Base-by-base conservation (phyloP, 1,140 invertebrate genomes). In the Parasteatoda tepidariorum region DNA sequence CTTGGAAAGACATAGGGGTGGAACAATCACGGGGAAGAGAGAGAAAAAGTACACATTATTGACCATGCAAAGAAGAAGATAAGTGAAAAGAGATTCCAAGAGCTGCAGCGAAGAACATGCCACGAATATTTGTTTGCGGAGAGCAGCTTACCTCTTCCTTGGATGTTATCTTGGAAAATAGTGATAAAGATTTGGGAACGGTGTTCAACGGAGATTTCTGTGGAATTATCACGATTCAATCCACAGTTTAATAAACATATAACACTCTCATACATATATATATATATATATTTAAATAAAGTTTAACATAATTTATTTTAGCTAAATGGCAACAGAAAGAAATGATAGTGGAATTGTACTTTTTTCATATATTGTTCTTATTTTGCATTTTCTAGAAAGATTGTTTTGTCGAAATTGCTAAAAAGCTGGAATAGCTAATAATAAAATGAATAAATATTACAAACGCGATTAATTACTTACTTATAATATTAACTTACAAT, bases 81-180 rank as follows among this genome's bases (percentile, higher is more conserved):
- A 41, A 41, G 13, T 48, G 38, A 48, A 13, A 13, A 9, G 1
- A 13, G 38, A 48, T 48, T 18, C 1, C 9, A 22, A 34, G 24
- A 67, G 76, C 62, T 68, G 62, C 59, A 64, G 74, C 15, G n/a
- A n/a, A n/a, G 38, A 13, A 41, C 78, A 82, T 82, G 79, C 79
- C 55, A 62, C 68, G 26, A 66, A 15, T 18, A 30, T 13, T 22
- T 62, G 64, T 18, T 57, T 74, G 15, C 11, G n/a, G 26, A 64
- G 79, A 28, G 54, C 68, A 62, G 66, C 79, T 82, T 82, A 82
- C 79, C 79, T 82, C 79, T 7, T 70, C 79, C 48, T 73, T 73
- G 79, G 7, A 48, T 24, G 41, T 22, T 13, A 41, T 54, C 67
- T 82, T 82, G 54, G 79, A 70, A 82, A 73, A 70, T 54, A 82